Evolutionary conservation across 2,888 invertebrate species (phyloP), one percentile per base, ranked within the genome.

Genomic region (Nemotelus nigrinus): DNA sequence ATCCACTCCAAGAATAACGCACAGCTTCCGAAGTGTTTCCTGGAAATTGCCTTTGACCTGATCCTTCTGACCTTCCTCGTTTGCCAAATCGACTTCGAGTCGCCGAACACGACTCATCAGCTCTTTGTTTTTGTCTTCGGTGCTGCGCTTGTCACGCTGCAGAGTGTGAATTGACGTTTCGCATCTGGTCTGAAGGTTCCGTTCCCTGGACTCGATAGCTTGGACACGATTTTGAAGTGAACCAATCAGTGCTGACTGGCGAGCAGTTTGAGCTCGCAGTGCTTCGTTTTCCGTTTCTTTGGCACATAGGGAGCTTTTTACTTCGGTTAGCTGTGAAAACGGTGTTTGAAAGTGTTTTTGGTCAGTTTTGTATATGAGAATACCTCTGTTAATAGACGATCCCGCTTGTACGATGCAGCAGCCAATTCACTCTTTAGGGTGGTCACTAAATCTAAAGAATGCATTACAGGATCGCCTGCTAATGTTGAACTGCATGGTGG

Each of bases 361-460:
- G 0, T 25, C 25, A 25, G 25, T 25, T 25, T 25, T 25, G 25
- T 25, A 1, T 25, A 45, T 25, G 25, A 1, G 25, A 25, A 25
- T 68, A 95, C 92, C 89, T 96, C 95, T 72, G 91, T 90, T 80
- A 91, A 88, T 43, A 96, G 89, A 79, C 94, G 92, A 85, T 96
- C 95, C 79, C 94, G 89, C 87, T 95, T 95, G 85, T 94, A 96
- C 83, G 94, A 94, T 68, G 95, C 88, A 2, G 92, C 95, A 39
- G 96, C 96, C 81, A 96, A 87, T 86, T 96, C 96, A 86, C 95
- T 95, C 81, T 94, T 90, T 79, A 96, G 88, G 7, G 93, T 89
- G 55, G 94, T 94, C 47, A 93, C 90, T 81, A 94, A 87, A 85
- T 95, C 95, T 83, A 92, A 90, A 79, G 84, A 80, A 77, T 82